Conservation (phyloP, 2,888 invertebrate genomes). For the Artemia sinica region DNA sequence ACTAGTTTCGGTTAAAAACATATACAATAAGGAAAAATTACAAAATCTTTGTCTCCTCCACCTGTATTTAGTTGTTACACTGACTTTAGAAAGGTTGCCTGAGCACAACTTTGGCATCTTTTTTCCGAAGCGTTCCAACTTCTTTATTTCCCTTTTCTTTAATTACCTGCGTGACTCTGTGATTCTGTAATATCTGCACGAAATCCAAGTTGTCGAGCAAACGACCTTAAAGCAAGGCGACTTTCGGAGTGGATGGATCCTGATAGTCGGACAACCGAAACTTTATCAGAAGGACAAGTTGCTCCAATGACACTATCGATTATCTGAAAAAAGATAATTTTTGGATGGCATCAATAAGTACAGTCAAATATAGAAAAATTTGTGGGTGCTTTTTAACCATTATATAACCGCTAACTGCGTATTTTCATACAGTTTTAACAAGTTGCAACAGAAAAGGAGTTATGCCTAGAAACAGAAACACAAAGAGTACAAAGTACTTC, state of each 20-base stretch:
- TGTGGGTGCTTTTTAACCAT: too few relatives aligned
- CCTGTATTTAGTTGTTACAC: not conserved
- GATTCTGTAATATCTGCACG: not conserved
- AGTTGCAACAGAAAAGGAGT: too few relatives aligned
- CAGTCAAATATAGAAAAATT: too few relatives aligned
- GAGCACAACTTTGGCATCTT: not conserved
- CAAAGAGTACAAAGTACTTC: too few relatives aligned
- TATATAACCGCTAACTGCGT: too few relatives aligned
- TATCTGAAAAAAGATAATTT: not conserved
- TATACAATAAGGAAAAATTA: too few relatives aligned
- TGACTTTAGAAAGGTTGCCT: not conserved
- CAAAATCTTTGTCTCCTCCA: not conserved
- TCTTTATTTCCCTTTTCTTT: too few relatives aligned
- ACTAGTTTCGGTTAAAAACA: too few relatives aligned
- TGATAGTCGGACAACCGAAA: not conserved
- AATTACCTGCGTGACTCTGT: conserved; percentile 8
- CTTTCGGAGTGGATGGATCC: conserved; percentile 10
- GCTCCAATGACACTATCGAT: conserved; percentile 3
- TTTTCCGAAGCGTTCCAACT: too few relatives aligned
- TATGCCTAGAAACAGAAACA: too few relatives aligned
- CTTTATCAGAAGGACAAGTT: not conserved
- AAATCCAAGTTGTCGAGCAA: conserved; percentile 10
- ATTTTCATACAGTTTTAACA: too few relatives aligned
- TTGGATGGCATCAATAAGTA: too few relatives aligned
- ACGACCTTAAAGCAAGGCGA: not conserved